Evolutionary conservation across 1,140 invertebrate genomes (phyloP).

Genomic region (Paraescarpia echinospica): DNA sequence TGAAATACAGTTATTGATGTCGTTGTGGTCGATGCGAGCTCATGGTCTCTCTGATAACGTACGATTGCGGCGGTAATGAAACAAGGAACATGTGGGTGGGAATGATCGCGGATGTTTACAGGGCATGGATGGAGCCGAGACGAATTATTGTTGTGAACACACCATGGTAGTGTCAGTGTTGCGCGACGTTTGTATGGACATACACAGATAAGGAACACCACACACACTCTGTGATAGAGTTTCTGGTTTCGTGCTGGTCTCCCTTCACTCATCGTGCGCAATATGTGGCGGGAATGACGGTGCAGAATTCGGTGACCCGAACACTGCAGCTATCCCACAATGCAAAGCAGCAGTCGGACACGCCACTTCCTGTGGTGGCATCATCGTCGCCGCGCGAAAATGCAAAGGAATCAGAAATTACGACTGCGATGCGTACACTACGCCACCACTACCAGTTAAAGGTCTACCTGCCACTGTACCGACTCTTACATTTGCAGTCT

Average conservation of each 20-base stretch:
- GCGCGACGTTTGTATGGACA: neutral
- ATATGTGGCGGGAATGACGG: neutral
- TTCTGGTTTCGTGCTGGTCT: neutral
- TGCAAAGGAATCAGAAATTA: neutral
- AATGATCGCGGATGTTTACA: neutral
- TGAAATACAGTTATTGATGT: neutral
- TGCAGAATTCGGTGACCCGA: neutral
- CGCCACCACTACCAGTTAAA: conserved; percentile 20
- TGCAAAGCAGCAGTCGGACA: neutral
- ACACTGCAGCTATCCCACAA: neutral
- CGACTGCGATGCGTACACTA: conserved; percentile 10
- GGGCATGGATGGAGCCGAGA: neutral
- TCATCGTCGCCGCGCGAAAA: neutral
- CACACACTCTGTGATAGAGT: neutral
- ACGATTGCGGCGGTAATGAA: neutral
- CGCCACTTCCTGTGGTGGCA: neutral
- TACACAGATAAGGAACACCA: neutral
- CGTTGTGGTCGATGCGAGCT: neutral
- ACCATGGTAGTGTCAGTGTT: neutral
- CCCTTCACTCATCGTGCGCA: neutral
- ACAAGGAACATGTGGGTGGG: neutral
- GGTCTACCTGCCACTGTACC: conserved; percentile 18
- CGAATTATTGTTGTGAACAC: neutral
- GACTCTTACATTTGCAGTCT: conserved; percentile 38
- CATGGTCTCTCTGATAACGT: neutral